A percentile compares a stretch with the other conserved stretches of the same genome.
These are phyloP conservation scores for Sinocyclocheilus maitianheensis DNA, from an alignment of 2,113 vertebrate species.

Conservation along the genomic window DNA sequence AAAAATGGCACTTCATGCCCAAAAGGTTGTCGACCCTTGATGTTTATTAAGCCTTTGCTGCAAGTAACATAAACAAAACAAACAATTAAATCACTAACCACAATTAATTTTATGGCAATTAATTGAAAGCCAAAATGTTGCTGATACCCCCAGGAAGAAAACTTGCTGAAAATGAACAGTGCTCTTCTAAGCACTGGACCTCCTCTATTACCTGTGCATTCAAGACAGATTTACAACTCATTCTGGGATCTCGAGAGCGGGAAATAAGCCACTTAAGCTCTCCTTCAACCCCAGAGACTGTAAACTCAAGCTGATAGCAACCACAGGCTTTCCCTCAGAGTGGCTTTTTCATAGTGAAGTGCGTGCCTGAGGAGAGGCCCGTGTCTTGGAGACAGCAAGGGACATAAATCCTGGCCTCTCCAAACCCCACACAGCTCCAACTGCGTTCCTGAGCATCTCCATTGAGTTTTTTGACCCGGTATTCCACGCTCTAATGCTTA, in stretches of 20 bases:
- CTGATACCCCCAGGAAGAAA: neutral
- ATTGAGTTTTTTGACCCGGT: slow-evolving; percentile 38
- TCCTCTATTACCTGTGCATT: slow-evolving; percentile 39
- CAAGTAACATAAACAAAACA: too few relatives aligned
- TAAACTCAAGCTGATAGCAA: slow-evolving; percentile 55
- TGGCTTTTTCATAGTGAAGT: slow-evolving; percentile 66
- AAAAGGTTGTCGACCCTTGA: too few relatives aligned
- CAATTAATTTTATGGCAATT: neutral
- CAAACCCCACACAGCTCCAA: slow-evolving; percentile 38
- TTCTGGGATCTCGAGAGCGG: neutral
- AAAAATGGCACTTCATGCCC: too few relatives aligned
- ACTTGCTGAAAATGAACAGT: slow-evolving; percentile 51
- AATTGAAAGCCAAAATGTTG: neutral
- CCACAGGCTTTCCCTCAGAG: slow-evolving; percentile 64
- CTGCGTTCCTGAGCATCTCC: slow-evolving; percentile 14
- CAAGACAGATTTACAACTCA: slow-evolving; percentile 40
- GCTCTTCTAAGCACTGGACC: slow-evolving; percentile 35
- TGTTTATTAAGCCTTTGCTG: too few relatives aligned
- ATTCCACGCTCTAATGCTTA: slow-evolving; percentile 50
- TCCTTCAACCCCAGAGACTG: slow-evolving; percentile 34
- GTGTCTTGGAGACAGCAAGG: slow-evolving; percentile 60
- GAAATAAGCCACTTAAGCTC: slow-evolving; percentile 24
- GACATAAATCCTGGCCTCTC: slow-evolving; percentile 51
- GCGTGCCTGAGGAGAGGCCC: slow-evolving; percentile 61
- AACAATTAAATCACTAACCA: neutral